A percentile compares a stretch with the other conserved stretches of the same genome.
Evolutionary conservation across 2,797 vertebrate genomes (phyloP).

Genomic region (Lithobates pipiens): DNA sequence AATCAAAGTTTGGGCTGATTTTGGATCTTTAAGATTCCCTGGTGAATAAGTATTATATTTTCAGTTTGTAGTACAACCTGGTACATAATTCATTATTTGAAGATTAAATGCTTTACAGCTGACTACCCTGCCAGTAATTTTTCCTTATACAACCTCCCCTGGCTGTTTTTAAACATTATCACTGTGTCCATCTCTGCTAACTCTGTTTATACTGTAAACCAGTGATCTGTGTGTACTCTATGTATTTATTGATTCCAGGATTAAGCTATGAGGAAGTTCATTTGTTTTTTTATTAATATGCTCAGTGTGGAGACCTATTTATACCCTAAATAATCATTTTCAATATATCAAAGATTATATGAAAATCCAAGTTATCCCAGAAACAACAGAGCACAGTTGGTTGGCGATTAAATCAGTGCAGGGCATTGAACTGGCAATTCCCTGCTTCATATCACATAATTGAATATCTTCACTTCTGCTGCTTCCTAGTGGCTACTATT

Average conservation of each 20-base stretch:
- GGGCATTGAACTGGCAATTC: not conserved
- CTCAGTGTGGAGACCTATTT: not conserved
- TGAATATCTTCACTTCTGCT: conserved; percentile 39
- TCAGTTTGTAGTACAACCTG: not conserved
- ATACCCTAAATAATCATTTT: conserved; percentile 2
- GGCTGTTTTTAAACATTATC: not conserved
- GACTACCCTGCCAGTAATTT: not conserved
- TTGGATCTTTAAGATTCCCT: no score
- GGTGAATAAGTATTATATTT: not conserved
- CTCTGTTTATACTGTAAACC: not conserved
- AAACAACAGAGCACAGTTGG: not conserved
- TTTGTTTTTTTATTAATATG: conserved; percentile 7
- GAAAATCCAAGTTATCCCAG: not conserved
- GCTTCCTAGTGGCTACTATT: conserved; percentile 35
- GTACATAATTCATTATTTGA: not conserved
- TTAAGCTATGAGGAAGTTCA: conserved; percentile 1
- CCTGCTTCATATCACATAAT: not conserved
- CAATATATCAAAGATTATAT: not conserved
- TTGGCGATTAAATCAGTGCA: not conserved
- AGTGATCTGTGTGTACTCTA: not conserved
- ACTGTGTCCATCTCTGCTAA: not conserved
- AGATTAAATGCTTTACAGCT: not conserved
- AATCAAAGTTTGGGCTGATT: no score
- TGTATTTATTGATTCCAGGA: not conserved
- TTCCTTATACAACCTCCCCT: not conserved